Evolutionary conservation across 2,888 invertebrate species (phyloP), one percentile per base, ranked within the genome.

Genomic region (Anarsia innoxiella): DNA sequence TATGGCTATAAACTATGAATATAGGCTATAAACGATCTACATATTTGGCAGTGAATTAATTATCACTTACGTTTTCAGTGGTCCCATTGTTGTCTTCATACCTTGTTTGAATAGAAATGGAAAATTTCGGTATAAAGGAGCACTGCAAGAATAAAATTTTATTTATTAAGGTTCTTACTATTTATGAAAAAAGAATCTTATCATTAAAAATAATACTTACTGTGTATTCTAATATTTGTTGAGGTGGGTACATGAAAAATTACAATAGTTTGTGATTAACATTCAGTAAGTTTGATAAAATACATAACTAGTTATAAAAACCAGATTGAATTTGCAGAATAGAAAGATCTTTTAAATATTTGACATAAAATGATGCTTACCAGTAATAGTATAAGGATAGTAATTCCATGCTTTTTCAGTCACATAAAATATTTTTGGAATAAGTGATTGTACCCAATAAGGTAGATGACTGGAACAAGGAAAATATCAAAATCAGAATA

Each of bases 401-500:
- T 93, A 96, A 74, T 97, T 96, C 96, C 96, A 96, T 9, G 96
- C 94, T 66, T 95, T 96, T 76, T 96, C 96, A 40, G 93, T 96
- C 11, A 96, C 90, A 75, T 96, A 97, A 80, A 96, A 96, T 66
- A 96, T 91, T 72, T 92, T 91, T 47, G 96, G 96, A 60, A 94
- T 90, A 53, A 96, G 75, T 2, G 94, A 90, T 74, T 95, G 94
- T 36, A 96, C 86, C 95, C 95, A 97, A 65, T 92, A 92, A 2
- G 96, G 96, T 43, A 96, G 87, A 56, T 94, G 94, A 66, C 95
- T 95, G 77, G 31, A 88, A 88, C 39, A 41, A 37, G 34, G 41
- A 42, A 41, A 39, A 9, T 12, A 27, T 23, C 26, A 26, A 26
- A n/a, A n/a, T n/a, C n/a, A n/a, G n/a, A n/a, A n/a, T n/a, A n/a